Evolutionary conservation across 2,797 vertebrate species (phyloP), one percentile per base, ranked within the genome.

Genomic region (Threskiornis aethiopicus): DNA sequence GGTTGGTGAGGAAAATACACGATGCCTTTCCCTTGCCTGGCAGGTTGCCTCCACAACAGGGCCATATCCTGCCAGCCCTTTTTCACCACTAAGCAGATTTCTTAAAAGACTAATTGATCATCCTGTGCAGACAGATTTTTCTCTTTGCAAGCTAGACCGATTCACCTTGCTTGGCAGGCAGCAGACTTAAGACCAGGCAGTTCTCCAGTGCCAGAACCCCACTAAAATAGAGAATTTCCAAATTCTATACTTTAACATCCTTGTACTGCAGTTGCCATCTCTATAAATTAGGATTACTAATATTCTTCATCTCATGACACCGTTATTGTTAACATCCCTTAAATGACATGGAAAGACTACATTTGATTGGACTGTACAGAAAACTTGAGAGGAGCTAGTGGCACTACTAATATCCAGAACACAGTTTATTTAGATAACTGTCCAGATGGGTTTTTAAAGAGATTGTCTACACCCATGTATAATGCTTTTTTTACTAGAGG

Each of bases 1-100:
- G 98, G 98, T 98, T 35, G n/a, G 97, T 76, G 35, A 72, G 24
- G 70, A 84, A 64, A 86, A 64, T 2, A 20, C 2, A 5, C 1
- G 0, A 9, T 25, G 51, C 14, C 49, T 71, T 46, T 84, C 16
- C 37, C n/a, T 62, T 69, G 18, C 29, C 39, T n/a, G 29, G 41
- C 10, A 33, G 64, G 13, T 29, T 78, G 49, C 49, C 13, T 75
- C 31, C 21, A 19, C 35, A 54, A 14, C 33, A 64, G 42, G 31
- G 21, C 41, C 49, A 11, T 46, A 47, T n/a, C 8, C 49, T 24
- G 12, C 11, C 55, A 64, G 31, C 26, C 8, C 10, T 35, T 37
- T 54, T 54, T 58, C 51, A 59, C 17, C 22, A 17, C 57, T 51
- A 22, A 69, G 18, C n/a, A 66, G 76, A 28, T 85, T 66, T 55